Evolutionary conservation across 1,140 invertebrate genomes (phyloP), one percentile per base, ranked within the genome.

Genomic region (Subanguina moxae): DNA sequence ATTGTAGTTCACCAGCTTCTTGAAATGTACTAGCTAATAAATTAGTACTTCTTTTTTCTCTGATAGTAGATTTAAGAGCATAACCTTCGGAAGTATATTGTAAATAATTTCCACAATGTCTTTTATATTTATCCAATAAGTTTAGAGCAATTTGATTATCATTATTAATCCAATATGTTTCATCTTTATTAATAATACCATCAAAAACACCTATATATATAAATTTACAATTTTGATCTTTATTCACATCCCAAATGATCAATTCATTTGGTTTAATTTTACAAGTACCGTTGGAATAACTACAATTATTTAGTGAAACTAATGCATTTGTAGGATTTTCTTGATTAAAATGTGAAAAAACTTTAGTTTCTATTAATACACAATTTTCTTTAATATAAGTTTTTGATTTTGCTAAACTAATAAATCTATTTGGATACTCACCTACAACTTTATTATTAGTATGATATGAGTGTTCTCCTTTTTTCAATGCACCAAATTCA

Each of bases 401-500:
- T 45, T 70, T 71, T 0, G 65, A 45, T 46, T 71, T 62, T 42
- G 69, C 70, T 27, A 71, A 71, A 27, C 69, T 71, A 38, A 52
- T 69, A 25, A 71, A 71, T 71, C 69, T 61, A 63, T 71, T 71
- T 0, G 66, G 69, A 70, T 70, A 70, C 17, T 70, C 68, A 38
- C 25, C 38, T 1, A 21, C 15, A 15, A 71, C 43, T 64, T 71
- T 71, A 62, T 71, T 71, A 52, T 70, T 71, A 0, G 65, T 65
- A 58, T 62, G 57, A 28, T 64, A 65, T 64, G 64, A 64, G 19
- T 65, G 64, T 9, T 58, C 64, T 1, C 46, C 46, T 65, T 65
- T 65, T 21, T 65, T 65, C 30, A 65, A 62, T 11, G 64, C 62
- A 65, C 64, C 64, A 71, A 70, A 70, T 69, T 67, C 68, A 62